Conservation (phyloP, 2,888 invertebrate genomes). For the Cryptus armator region DNA sequence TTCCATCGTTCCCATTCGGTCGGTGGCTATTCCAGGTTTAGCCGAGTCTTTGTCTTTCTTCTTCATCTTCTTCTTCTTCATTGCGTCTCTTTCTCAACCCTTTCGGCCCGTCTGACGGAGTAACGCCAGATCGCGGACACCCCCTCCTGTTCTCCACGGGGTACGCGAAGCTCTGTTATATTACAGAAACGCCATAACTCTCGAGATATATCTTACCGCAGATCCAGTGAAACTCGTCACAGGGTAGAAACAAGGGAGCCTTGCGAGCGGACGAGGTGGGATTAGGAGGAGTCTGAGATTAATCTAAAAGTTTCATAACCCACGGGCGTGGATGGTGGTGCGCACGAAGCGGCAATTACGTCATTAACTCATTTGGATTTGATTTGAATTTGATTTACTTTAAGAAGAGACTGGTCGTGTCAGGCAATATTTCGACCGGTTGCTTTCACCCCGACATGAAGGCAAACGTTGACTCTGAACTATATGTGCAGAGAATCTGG, state of each 20-base stretch:
- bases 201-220: slow-evolving; percentile 65
- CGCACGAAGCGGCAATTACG: slow-evolving; percentile 54
- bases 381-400: slow-evolving; percentile 67
- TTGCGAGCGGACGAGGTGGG: slow-evolving; percentile 33
- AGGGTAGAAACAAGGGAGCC: slow-evolving; percentile 31
- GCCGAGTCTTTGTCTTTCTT: slow-evolving; percentile 7
- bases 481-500: not conserved
- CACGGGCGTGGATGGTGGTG: not conserved
- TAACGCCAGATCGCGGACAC: slow-evolving; percentile 14
- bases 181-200: slow-evolving; percentile 59
- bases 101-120: slow-evolving; percentile 11
- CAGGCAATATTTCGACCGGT: slow-evolving; percentile 25
- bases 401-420: not conserved
- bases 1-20: not conserved
- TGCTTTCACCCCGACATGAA: not conserved
- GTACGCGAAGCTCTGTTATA: not conserved
- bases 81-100: not conserved
- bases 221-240: slow-evolving; percentile 56
- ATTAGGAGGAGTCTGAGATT: slow-evolving; percentile 73
- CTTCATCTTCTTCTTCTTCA: not conserved
- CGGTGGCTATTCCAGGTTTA: not conserved
- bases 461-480: not conserved
- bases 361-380: slow-evolving; percentile 71
- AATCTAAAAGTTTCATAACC: slow-evolving; percentile 73
- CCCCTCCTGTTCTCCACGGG: not conserved